These are phyloP conservation scores for Notamacropus eugenii DNA, from an alignment of 2,797 vertebrate genomes.

Conservation along the genomic window DNA sequence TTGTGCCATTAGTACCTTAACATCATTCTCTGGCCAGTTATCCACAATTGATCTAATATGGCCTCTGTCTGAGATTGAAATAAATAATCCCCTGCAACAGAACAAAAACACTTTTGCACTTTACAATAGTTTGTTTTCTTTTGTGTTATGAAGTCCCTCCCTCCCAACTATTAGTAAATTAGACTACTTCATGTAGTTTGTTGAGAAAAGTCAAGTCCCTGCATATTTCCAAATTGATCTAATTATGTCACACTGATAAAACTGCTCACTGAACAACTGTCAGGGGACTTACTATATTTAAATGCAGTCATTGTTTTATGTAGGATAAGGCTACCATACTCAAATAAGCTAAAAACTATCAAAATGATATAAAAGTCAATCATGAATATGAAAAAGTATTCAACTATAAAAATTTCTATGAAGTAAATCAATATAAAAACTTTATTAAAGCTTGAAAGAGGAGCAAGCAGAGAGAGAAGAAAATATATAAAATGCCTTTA, in stretches of 20 bases:
- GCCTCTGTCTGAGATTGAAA: slow-evolving; percentile 96
- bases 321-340: slow-evolving; percentile 7
- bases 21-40: slow-evolving; percentile 97
- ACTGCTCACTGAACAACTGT: slow-evolving; percentile 41
- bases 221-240: slow-evolving; percentile 69
- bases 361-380: slow-evolving; percentile 42
- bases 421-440: slow-evolving; percentile 44
- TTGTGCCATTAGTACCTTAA: slow-evolving; percentile 87
- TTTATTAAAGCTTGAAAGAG: slow-evolving; percentile 44
- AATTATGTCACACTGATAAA: slow-evolving; percentile 53
- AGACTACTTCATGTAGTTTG: slow-evolving; percentile 70
- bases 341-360: slow-evolving; percentile 46
- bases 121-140: slow-evolving; percentile 43
- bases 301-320: slow-evolving; percentile 35
- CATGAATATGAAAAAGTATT: slow-evolving; percentile 7
- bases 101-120: slow-evolving; percentile 75
- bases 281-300: slow-evolving; percentile 51
- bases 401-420: neutral
- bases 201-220: slow-evolving; percentile 66
- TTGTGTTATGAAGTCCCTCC: slow-evolving; percentile 2
- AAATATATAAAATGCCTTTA: slow-evolving; percentile 22
- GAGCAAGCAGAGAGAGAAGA: slow-evolving; percentile 27
- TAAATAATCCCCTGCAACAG: slow-evolving; percentile 93
- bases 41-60: slow-evolving; percentile 95
- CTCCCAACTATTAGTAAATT: slow-evolving; percentile 56